Evolutionary conservation across 2,113 vertebrate genomes (phyloP).

Genomic region (Calypte anna): DNA sequence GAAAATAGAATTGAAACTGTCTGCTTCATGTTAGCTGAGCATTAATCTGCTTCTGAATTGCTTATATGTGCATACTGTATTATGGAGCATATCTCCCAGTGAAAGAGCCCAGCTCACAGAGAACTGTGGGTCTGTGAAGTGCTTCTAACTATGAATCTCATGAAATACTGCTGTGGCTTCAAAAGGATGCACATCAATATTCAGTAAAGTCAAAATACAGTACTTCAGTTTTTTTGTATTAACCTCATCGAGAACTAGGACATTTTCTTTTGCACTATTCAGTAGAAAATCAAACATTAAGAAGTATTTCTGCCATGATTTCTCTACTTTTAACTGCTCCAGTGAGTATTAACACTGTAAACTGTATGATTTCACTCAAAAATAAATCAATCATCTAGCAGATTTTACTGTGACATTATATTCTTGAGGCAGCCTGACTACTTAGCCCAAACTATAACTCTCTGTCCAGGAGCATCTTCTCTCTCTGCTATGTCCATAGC

Average conservation of each 20-base stretch:
- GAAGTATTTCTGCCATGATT: not conserved
- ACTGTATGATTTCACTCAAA: not conserved
- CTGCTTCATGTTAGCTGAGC: not conserved
- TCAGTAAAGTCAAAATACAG: not conserved
- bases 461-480: not conserved
- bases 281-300: not conserved
- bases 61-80: not conserved
- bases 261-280: not conserved
- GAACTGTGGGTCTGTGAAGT: fast-evolving
- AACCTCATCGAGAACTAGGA: not conserved
- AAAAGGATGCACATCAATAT: not conserved
- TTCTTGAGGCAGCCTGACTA: not conserved
- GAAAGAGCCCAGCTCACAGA: not conserved
- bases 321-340: not conserved
- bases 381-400: not conserved
- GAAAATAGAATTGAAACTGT: not conserved
- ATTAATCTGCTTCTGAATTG: not conserved
- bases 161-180: not conserved
- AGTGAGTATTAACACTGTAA: not conserved
- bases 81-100: not conserved
- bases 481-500: fast-evolving
- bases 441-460: not conserved
- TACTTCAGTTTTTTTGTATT: not conserved
- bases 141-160: not conserved
- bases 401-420: not conserved